Evolutionary conservation across 1,140 invertebrate species (phyloP).

Genomic region (Cylas formicarius): DNA sequence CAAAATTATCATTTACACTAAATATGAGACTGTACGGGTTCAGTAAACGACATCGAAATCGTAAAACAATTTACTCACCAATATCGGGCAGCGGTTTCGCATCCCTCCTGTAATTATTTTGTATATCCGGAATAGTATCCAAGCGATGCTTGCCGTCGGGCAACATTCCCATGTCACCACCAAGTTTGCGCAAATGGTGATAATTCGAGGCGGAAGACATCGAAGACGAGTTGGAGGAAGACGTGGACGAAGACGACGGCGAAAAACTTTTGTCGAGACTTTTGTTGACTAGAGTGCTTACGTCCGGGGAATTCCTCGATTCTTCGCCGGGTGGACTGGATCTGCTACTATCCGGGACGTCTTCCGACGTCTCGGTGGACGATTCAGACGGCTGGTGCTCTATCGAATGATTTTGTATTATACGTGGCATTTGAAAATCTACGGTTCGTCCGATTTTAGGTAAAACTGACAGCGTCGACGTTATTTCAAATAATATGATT

Average conservation of each 20-base stretch:
- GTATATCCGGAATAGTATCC: conserved; percentile 26
- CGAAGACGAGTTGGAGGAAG: conserved; percentile 46
- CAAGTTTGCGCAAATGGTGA: conserved; percentile 60
- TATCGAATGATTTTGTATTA: too few species aligned
- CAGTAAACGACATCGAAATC: too few species aligned
- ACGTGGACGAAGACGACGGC: conserved; percentile 48
- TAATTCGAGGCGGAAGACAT: conserved; percentile 51
- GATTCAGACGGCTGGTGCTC: conserved; percentile 9
- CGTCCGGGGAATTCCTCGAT: conserved; percentile 43
- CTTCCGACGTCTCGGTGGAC: conserved; percentile 25
- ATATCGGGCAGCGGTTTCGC: conserved; percentile 24
- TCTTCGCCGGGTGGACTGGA: conserved; percentile 50
- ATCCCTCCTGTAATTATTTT: conserved; percentile 31
- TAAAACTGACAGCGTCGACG: too few species aligned
- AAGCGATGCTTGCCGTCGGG: conserved; percentile 24
- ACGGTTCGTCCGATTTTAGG: too few species aligned
- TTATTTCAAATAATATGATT: too few species aligned
- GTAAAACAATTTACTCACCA: conserved; percentile 16
- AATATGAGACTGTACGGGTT: too few species aligned
- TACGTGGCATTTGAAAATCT: too few species aligned
- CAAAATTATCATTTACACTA: too few species aligned
- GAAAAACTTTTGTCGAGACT: conserved; percentile 47
- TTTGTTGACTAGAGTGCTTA: conserved; percentile 17
- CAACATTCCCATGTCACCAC: conserved; percentile 48
- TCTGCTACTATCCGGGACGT: conserved; percentile 32